Evolutionary conservation across 2,888 invertebrate species (phyloP).

Genomic region (Catocala nupta): DNA sequence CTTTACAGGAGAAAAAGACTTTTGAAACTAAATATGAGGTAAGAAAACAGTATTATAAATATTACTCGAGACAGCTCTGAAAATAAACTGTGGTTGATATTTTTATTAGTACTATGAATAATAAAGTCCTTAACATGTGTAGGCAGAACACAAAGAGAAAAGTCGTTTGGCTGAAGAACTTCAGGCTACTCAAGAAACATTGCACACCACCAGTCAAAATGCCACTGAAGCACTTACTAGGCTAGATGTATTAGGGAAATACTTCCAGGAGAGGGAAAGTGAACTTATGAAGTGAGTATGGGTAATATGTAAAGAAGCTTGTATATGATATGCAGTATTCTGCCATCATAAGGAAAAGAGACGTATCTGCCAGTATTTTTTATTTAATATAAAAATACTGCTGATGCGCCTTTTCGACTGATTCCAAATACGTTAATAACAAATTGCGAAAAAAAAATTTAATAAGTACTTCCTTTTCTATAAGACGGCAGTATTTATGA

Average conservation of each 20-base stretch:
- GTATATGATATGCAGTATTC: too few relatives aligned
- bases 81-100: too few relatives aligned
- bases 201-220: constrained; percentile 70
- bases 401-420: too few relatives aligned
- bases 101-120: too few relatives aligned
- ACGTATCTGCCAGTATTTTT: too few relatives aligned
- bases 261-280: constrained; percentile 96
- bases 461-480: too few relatives aligned
- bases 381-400: too few relatives aligned
- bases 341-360: too few relatives aligned
- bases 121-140: constrained; percentile 13
- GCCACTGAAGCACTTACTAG: constrained; percentile 92
- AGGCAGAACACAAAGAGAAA: constrained; percentile 76
- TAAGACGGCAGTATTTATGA: too few relatives aligned
- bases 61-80: too few relatives aligned
- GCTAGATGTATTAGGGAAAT: constrained; percentile 94
- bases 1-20: constrained; percentile 72
- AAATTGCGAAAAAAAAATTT: too few relatives aligned
- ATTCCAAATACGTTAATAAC: too few relatives aligned
- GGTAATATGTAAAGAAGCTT: background rate
- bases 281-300: constrained; percentile 93
- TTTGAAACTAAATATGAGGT: constrained; percentile 79
- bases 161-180: constrained; percentile 71
- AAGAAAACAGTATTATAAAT: constrained; percentile 26
- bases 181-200: constrained; percentile 65